Evolutionary conservation across 2,888 invertebrate species (phyloP).

Genomic region (Ditylenchus weischeri): DNA sequence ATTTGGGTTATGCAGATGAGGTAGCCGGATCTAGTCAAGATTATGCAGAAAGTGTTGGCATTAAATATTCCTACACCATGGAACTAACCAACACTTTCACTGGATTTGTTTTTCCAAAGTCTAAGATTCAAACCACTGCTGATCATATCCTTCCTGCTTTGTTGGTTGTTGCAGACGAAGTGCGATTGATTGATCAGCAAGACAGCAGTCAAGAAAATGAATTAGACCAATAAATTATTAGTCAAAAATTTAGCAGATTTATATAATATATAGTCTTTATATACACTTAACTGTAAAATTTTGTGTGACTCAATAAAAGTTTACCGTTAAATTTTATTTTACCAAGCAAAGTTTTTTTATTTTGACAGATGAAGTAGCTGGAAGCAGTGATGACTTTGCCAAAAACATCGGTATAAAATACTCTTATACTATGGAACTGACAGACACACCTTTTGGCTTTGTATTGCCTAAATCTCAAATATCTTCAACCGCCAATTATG

Average conservation of each 20-base stretch:
- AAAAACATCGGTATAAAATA: slow-evolving; percentile 53
- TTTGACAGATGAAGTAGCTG: slow-evolving; percentile 48
- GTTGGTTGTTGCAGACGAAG: slow-evolving; percentile 18
- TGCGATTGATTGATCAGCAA: background rate
- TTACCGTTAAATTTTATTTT: background rate
- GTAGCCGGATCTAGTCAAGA: slow-evolving; percentile 54
- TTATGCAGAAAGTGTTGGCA: slow-evolving; percentile 49
- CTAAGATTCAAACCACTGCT: slow-evolving; percentile 4
- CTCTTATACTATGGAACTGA: slow-evolving; percentile 52
- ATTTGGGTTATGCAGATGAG: slow-evolving; percentile 33
- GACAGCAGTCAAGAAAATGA: no score
- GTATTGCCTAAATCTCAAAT: slow-evolving; percentile 9
- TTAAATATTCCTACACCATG: slow-evolving; percentile 53
- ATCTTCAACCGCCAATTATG: slow-evolving; percentile 4
- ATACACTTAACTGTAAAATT: no score
- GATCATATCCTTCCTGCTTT: slow-evolving; percentile 12
- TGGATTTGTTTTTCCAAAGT: slow-evolving; percentile 11
- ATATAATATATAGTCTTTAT: no score
- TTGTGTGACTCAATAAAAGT: no score
- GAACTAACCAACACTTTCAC: slow-evolving; percentile 36
- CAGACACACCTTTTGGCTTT: slow-evolving; percentile 12
- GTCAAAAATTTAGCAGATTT: no score
- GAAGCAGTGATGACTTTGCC: slow-evolving; percentile 52
- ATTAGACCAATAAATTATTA: no score
- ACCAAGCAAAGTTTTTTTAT: background rate